Conservation (phyloP, 1,140 invertebrate species). For the Fopius arisanus region DNA sequence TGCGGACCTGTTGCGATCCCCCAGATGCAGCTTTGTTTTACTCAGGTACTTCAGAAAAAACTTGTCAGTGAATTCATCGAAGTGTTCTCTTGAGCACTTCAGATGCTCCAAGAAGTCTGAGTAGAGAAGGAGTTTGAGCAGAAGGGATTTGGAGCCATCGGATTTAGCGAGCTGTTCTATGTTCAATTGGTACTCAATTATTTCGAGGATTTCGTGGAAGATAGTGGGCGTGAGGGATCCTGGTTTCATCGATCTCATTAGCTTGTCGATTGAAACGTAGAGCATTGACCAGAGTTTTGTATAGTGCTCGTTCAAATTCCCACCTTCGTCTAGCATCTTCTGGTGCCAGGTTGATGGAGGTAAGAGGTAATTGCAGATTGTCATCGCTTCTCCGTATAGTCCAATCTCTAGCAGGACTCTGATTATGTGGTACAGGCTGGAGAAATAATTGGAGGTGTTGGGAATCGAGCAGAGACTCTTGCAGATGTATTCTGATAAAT, state of each 20-base stretch:
- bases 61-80: slow-evolving; percentile 18
- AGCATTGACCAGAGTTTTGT: not conserved
- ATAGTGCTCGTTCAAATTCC: not conserved
- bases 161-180: not conserved
- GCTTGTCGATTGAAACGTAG: not conserved
- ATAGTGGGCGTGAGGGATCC: not conserved
- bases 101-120: slow-evolving; percentile 5
- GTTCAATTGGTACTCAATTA: slow-evolving; percentile 15
- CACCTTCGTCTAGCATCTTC: not conserved
- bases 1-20: not conserved
- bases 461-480: not conserved
- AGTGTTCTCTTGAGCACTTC: not conserved
- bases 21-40: slow-evolving; percentile 14
- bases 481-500: not conserved
- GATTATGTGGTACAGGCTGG: not conserved
- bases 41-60: slow-evolving; percentile 4
- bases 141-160: not conserved
- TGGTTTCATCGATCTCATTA: not conserved
- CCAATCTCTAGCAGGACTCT: slow-evolving; percentile 17
- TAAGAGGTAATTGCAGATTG: slow-evolving; percentile 37
- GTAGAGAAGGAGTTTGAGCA: slow-evolving; percentile 1
- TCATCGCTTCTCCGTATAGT: slow-evolving; percentile 42
- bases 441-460: not conserved
- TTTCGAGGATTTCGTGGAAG: not conserved
- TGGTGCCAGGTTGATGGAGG: not conserved